Conservation (phyloP, 2,113 vertebrate species). For the Sisor rabdophorus region DNA sequence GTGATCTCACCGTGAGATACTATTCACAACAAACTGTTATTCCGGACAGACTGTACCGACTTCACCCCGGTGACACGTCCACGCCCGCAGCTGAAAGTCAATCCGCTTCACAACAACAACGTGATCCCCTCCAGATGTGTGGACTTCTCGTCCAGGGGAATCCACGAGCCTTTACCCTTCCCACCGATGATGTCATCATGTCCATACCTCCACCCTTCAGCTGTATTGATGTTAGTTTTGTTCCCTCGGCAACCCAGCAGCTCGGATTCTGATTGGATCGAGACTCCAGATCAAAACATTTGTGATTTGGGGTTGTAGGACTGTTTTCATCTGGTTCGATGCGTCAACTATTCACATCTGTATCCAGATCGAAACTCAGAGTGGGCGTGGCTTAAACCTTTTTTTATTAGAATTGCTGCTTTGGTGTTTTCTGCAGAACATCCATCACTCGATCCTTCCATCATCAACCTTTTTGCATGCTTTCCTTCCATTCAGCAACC, state of each 20-base stretch:
- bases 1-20: no score
- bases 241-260: conserved; percentile 14
- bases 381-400: background rate
- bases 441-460: background rate
- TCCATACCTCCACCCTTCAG: background rate
- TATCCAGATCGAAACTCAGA: background rate
- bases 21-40: background rate
- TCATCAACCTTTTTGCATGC: no score
- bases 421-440: background rate
- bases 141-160: background rate
- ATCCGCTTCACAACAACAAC: background rate
- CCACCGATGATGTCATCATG: background rate
- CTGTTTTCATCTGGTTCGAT: background rate
- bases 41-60: background rate
- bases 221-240: conserved; percentile 13
- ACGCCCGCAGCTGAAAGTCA: background rate
- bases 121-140: conserved; percentile 37
- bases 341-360: background rate
- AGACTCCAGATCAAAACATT: background rate
- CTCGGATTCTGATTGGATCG: background rate
- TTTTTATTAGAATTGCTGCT: background rate
- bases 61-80: background rate
- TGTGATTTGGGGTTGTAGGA: no score
- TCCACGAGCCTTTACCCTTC: background rate
- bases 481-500: no score